Evolutionary conservation across 2,888 invertebrate species (phyloP).

Genomic region (Acrobasis suavella): DNA sequence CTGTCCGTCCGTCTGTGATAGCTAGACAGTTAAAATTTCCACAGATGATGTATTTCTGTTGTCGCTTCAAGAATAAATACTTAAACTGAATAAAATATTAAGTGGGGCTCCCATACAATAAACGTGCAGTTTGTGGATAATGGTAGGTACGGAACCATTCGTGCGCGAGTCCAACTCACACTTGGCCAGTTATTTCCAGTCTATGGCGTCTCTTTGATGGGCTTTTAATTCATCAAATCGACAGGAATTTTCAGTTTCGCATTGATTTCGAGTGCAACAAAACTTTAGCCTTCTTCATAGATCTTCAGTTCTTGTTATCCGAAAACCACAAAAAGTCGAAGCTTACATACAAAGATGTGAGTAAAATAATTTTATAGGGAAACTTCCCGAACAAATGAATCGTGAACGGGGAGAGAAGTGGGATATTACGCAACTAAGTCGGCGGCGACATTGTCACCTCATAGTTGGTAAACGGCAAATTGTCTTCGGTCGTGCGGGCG

Average conservation of each 20-base stretch:
- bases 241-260: not conserved
- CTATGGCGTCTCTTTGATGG: too few species aligned
- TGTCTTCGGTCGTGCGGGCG: not conserved
- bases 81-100: too few species aligned
- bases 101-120: too few species aligned
- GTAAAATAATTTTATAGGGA: conserved; percentile 21
- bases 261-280: not conserved
- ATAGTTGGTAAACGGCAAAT: conserved; percentile 15
- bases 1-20: too few species aligned
- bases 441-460: conserved; percentile 17
- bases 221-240: not conserved
- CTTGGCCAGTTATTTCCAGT: too few species aligned
- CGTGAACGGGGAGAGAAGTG: conserved; percentile 16
- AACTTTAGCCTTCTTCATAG: not conserved
- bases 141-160: too few species aligned
- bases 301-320: conserved; percentile 5
- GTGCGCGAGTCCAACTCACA: too few species aligned
- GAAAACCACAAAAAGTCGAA: not conserved
- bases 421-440: conserved; percentile 20
- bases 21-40: too few species aligned
- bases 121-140: too few species aligned
- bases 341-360: conserved; percentile 10
- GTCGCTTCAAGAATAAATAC: too few species aligned
- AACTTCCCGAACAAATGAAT: conserved; percentile 20
- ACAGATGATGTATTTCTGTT: too few species aligned